Percentiles rank a stretch among this genome's conserved stretches.
These are phyloP conservation scores for Toxonevra muliebris DNA, from an alignment of 2,888 invertebrate genomes.

Conservation along the genomic window DNA sequence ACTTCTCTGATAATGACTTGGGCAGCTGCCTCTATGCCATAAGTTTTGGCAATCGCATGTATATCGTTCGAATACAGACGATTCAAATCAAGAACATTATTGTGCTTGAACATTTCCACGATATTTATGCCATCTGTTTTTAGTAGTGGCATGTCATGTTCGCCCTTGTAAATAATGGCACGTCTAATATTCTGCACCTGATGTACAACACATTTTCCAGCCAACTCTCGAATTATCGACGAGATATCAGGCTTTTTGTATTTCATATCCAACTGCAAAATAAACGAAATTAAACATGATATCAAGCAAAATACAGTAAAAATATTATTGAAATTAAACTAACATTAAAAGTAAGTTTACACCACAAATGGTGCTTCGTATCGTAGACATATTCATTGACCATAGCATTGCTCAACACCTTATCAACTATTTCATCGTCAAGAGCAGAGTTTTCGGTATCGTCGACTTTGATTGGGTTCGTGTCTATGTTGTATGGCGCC, in stretches of 20 bases:
- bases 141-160: conserved; percentile 74
- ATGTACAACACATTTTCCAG: conserved; percentile 78
- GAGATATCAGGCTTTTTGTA: conserved; percentile 79
- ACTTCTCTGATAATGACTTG: conserved; percentile 93
- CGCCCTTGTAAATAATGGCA: conserved; percentile 81
- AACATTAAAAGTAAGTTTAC: conserved; percentile 80
- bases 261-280: conserved; percentile 68
- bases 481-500: too few species aligned
- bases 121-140: conserved; percentile 98
- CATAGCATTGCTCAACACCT: conserved; percentile 58
- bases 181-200: conserved; percentile 83
- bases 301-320: neutral
- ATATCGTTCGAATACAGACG: conserved; percentile 93
- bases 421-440: conserved; percentile 56
- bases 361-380: conserved; percentile 80
- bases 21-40: conserved; percentile 96
- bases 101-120: conserved; percentile 85
- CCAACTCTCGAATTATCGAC: conserved; percentile 76
- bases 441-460: conserved; percentile 45
- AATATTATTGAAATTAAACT: conserved; percentile 51
- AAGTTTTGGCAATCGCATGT: conserved; percentile 86
- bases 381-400: conserved; percentile 78
- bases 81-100: conserved; percentile 80
- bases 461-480: conserved; percentile 36
- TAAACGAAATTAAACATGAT: conserved; percentile 8